Conservation (phyloP, 2,797 vertebrate species). For the Onychomys torridus region DNA sequence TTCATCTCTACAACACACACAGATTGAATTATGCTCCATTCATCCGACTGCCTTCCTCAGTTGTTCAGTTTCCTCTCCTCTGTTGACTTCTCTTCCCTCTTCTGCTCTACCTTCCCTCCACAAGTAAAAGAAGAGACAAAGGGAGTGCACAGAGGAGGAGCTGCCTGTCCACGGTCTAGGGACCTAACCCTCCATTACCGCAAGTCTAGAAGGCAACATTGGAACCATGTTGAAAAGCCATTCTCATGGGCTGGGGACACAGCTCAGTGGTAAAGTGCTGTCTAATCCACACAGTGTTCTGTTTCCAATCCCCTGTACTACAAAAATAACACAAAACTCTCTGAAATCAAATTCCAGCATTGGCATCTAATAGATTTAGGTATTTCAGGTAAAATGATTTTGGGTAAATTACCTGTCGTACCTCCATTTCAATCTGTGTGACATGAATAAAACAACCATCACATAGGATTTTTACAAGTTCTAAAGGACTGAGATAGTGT, state of each 20-base stretch:
- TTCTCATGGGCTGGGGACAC: background rate
- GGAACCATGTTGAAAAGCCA: background rate
- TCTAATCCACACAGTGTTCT: background rate
- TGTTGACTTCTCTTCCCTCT: background rate
- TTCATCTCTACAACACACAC: constrained; percentile 89
- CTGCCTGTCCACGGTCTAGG: background rate
- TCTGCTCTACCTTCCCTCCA: background rate
- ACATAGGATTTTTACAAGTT: background rate
- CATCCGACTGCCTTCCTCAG: background rate
- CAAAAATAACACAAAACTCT: background rate
- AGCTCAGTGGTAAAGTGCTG: background rate
- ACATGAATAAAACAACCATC: background rate
- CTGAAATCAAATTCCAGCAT: background rate
- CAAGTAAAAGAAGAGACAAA: background rate
- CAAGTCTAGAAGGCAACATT: background rate
- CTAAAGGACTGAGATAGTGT: background rate
- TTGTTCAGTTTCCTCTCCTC: background rate
- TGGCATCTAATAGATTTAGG: background rate
- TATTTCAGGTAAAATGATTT: background rate
- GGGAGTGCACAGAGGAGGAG: background rate
- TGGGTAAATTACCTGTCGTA: background rate
- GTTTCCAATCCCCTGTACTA: background rate
- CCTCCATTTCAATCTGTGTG: background rate
- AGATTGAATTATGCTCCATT: background rate
- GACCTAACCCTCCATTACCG: background rate